Conservation (phyloP, 2,113 vertebrate genomes). For the Ammodytes marinus region DNA sequence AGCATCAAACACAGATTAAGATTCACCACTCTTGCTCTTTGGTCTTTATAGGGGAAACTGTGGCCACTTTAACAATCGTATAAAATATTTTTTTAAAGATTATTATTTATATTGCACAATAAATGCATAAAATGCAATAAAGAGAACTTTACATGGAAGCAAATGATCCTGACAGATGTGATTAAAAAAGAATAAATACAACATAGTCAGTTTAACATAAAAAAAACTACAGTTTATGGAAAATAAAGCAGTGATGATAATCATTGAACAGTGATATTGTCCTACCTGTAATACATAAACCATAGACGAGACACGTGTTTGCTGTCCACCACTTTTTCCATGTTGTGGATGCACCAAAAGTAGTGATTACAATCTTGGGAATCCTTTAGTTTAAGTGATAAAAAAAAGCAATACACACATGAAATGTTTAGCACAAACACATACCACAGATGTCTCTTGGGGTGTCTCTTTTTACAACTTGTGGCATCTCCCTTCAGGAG, state of each 20-base stretch:
- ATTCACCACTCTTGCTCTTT: neutral
- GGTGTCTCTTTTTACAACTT: slow-evolving; percentile 73
- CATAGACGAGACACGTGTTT: neutral
- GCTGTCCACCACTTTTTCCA: neutral
- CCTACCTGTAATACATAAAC: neutral
- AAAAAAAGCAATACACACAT: slow-evolving; percentile 11
- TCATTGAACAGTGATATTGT: neutral
- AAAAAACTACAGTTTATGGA: too few species aligned
- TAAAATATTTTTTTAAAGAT: too few species aligned
- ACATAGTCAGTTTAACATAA: too few species aligned
- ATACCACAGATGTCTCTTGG: slow-evolving; percentile 68
- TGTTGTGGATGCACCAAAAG: slow-evolving; percentile 25
- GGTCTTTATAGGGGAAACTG: neutral
- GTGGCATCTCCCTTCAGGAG: slow-evolving; percentile 64
- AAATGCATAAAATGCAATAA: neutral
- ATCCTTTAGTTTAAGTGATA: slow-evolving; percentile 3
- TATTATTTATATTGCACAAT: neutral
- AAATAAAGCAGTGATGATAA: neutral
- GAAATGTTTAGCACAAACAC: slow-evolving; percentile 50
- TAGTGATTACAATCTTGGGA: slow-evolving; percentile 42
- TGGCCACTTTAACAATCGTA: neutral
- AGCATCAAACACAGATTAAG: neutral
- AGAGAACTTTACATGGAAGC: too few species aligned
- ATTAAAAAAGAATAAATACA: neutral
- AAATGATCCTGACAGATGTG: neutral